Conservation (phyloP, 2,113 vertebrate species). For the Rafetus swinhoei region DNA sequence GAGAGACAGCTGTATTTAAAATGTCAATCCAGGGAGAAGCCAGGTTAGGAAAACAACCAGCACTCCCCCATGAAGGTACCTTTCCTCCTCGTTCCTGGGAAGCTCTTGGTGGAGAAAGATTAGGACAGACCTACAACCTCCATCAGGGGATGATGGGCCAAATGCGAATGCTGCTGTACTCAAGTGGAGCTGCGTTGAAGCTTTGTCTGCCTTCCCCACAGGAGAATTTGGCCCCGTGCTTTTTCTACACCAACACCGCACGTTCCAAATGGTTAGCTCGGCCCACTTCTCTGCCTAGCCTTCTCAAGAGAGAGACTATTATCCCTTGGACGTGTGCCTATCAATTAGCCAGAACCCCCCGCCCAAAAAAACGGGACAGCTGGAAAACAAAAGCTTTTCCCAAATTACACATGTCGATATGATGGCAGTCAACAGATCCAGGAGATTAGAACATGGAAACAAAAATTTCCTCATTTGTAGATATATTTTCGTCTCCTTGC, state of each 20-base stretch:
- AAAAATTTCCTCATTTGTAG: background rate
- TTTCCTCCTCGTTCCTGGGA: background rate
- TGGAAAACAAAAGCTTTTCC: fast-evolving
- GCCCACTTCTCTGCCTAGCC: background rate
- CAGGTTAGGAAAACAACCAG: background rate
- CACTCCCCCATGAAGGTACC: background rate
- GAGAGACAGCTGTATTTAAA: background rate
- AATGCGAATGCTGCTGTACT: background rate
- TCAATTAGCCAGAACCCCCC: background rate
- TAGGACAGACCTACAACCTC: background rate
- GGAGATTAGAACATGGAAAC: background rate
- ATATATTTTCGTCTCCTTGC: background rate
- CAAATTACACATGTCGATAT: background rate
- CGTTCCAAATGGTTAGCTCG: fast-evolving
- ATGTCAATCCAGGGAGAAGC: fast-evolving
- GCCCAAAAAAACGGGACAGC: background rate
- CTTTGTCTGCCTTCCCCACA: background rate
- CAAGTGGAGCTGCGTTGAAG: background rate
- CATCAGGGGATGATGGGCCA: background rate
- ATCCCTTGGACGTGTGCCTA: background rate
- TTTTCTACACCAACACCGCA: background rate
- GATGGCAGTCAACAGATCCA: background rate
- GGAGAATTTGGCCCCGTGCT: background rate
- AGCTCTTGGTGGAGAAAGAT: background rate
- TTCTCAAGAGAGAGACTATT: background rate